Evolutionary conservation across 2,888 invertebrate genomes (phyloP), one percentile per base, ranked within the genome.

Genomic region (Noctua janthe): DNA sequence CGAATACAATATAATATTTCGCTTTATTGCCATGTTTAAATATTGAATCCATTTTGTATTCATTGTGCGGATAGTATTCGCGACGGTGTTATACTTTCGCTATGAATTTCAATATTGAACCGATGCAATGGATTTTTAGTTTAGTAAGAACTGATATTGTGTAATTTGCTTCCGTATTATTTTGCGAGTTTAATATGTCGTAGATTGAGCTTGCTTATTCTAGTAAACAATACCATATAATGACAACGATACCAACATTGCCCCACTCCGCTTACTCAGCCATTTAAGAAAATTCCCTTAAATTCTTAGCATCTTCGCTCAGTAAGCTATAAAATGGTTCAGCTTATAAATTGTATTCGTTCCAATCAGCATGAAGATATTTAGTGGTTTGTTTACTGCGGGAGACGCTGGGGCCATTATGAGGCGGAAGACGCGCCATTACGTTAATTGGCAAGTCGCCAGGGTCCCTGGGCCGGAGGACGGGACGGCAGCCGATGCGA

Each of bases 321-420:
- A 71, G 17, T 64, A 29, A 69, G 70, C 59, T 64, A 71, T 82
- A 74, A 62, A 84, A 71, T 49, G 59, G 62, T 56, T 66, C 66
- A 73, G 29, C 81, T 78, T 74, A 77, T 83, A 86, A 83, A 86
- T 75, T 77, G 80, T 80, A 77, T 85, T 79, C 66, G 73, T 74
- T 73, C 77, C 76, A 80, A 83, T 86, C 79, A 78, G 87, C 75
- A 71, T 74, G 74, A 43, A 80, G 76, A 83, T 87, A 86, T 86
- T 89, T 89, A 87, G 79, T 81, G 84, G 85, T 82, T 89, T 89
- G 88, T 88, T 88, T 89, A 83, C 83, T 69, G 80, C 76, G 74
- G 72, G 71, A 74, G 80, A 72, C 71, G 70, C 69, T 64, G 76
- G 47, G n/a, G 79, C 86, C 80, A 82, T 89, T 88, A 88, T 75